Conservation (phyloP, 2,888 invertebrate genomes). For the Sclerodermus sp. region DNA sequence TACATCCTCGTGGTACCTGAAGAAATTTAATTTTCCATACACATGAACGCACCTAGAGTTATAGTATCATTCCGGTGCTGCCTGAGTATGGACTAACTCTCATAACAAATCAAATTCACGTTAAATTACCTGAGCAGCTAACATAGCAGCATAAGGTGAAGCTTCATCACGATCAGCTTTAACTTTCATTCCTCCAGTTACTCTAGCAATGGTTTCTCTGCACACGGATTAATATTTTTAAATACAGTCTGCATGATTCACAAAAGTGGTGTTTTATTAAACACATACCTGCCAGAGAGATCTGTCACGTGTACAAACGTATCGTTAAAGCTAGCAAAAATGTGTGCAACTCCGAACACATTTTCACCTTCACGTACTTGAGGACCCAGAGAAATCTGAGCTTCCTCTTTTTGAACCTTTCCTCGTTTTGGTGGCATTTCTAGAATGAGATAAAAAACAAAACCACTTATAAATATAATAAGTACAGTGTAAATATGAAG, state of each 20-base stretch:
- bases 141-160: conserved; percentile 99
- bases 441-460: too few relatives aligned
- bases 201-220: conserved; percentile 88
- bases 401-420: conserved; percentile 95
- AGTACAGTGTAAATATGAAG: too few relatives aligned
- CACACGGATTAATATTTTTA: conserved; percentile 19
- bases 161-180: conserved; percentile 99
- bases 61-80: conserved; percentile 37
- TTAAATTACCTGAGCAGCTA: conserved; percentile 88
- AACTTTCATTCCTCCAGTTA: conserved; percentile 99
- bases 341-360: conserved; percentile 99
- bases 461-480: too few relatives aligned
- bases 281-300: conserved; percentile 81
- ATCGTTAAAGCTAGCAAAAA: conserved; percentile 99
- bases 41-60: conserved; percentile 43
- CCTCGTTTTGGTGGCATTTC: conserved; percentile 97
- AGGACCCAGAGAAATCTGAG: conserved; percentile 92
- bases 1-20: conserved; percentile 6
- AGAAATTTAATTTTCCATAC: conserved; percentile 40
- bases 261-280: not conserved
- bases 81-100: conserved; percentile 40
- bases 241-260: not conserved
- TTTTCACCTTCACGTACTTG: conserved; percentile 96
- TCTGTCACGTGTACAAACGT: conserved; percentile 99
- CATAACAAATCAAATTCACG: not conserved